These are phyloP conservation scores for Eupithecia tripunctaria DNA, from an alignment of 2,888 invertebrate species.

Conservation along the genomic window DNA sequence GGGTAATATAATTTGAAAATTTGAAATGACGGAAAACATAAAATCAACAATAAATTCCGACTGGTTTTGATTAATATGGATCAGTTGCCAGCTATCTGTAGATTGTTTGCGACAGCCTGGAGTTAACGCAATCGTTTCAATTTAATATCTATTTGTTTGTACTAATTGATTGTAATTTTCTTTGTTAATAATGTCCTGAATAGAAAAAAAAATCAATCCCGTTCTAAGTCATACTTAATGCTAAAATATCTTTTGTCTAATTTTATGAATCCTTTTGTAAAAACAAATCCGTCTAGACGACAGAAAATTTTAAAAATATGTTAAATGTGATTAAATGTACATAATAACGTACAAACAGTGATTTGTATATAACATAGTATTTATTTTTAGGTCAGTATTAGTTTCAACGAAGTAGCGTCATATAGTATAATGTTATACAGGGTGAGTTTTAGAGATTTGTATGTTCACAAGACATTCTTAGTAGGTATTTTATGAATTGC, in stretches of 20 bases:
- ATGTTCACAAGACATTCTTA: neutral
- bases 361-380: constrained; percentile 47
- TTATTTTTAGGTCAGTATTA: constrained; percentile 54
- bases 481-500: neutral
- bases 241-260: neutral
- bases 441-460: neutral
- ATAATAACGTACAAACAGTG: constrained; percentile 47
- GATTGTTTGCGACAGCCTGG: no score
- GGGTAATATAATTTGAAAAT: neutral
- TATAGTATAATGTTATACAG: constrained; percentile 32
- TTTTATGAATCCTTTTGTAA: constrained; percentile 17
- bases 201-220: neutral
- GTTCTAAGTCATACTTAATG: neutral
- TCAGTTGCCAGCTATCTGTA: no score
- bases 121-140: no score
- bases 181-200: no score
- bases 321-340: constrained; percentile 41
- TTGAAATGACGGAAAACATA: neutral
- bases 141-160: no score
- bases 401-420: constrained; percentile 40
- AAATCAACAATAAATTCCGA: neutral
- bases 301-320: constrained; percentile 18
- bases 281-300: constrained; percentile 26
- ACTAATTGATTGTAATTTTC: no score
- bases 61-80: no score